These are phyloP conservation scores for Agriopis marginaria DNA, from an alignment of 2,888 invertebrate genomes.

Conservation along the genomic window DNA sequence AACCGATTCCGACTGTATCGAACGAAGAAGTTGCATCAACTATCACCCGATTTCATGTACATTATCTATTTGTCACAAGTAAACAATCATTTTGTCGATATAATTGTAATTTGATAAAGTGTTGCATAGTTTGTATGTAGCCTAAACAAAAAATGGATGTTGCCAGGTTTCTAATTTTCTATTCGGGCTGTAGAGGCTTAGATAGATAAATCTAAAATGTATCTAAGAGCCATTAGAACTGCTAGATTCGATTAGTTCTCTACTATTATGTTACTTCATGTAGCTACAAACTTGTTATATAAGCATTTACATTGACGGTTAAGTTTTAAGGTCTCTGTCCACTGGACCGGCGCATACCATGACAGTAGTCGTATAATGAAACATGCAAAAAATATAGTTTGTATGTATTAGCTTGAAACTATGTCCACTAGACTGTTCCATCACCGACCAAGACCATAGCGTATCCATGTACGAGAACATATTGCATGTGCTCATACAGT, in stretches of 20 bases:
- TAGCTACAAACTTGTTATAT: conserved; percentile 14
- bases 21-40: conserved; percentile 6
- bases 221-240: conserved; percentile 36
- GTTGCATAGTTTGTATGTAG: conserved; percentile 30
- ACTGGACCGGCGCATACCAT: too few species aligned
- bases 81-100: conserved; percentile 17
- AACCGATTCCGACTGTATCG: conserved; percentile 1
- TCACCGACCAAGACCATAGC: too few species aligned
- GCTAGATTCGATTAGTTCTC: conserved; percentile 34
- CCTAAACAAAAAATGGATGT: conserved; percentile 18
- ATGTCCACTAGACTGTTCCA: too few species aligned
- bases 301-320: conserved; percentile 6
- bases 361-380: too few species aligned
- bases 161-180: conserved; percentile 19
- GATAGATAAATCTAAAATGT: conserved; percentile 35
- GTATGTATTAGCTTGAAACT: too few species aligned
- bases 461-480: too few species aligned
- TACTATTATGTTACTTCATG: conserved; percentile 14
- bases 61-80: conserved; percentile 19
- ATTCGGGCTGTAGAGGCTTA: conserved; percentile 29
- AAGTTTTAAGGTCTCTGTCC: not conserved
- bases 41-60: conserved; percentile 24
- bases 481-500: too few species aligned
- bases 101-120: conserved; percentile 28
- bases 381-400: too few species aligned